phyloP scores from a whole-genome alignment of 2,797 vertebrate species.

The Ptychadena robeensis region DNA sequence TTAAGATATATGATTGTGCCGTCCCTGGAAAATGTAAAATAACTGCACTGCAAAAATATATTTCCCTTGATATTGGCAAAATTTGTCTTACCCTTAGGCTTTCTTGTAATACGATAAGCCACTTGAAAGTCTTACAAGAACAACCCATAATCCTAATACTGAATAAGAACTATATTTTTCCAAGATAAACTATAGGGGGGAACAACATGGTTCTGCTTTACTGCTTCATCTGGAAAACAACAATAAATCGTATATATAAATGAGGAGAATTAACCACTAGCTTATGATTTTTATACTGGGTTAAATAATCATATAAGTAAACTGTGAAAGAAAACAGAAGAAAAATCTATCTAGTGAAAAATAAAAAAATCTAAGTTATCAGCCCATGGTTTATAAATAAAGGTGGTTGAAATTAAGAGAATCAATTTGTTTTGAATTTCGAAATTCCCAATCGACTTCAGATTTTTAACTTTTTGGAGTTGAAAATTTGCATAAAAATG shows the following conservation, averaged over 20 bases:
- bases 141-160: conserved; percentile 31
- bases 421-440: no score
- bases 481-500: no score
- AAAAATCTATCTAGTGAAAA: no score
- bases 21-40: conserved; percentile 31
- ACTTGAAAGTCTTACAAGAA: conserved; percentile 31
- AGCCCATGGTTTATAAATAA: no score
- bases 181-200: conserved; percentile 30
- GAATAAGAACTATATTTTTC: conserved; percentile 12
- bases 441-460: no score
- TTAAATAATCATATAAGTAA: no score
- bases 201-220: conserved; percentile 17
- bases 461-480: no score
- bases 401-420: no score
- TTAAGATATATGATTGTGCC: conserved; percentile 17
- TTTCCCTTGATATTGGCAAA: conserved; percentile 38
- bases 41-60: conserved; percentile 26
- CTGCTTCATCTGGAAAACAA: conserved; percentile 3
- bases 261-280: not conserved
- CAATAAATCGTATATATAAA: not conserved
- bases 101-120: conserved; percentile 36
- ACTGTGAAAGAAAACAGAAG: no score
- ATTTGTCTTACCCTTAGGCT: conserved; percentile 20
- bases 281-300: no score
- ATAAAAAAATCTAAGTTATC: no score